These are phyloP conservation scores for Sarcoramphus papa DNA, from an alignment of 2,797 vertebrate species.

Conservation along the genomic window DNA sequence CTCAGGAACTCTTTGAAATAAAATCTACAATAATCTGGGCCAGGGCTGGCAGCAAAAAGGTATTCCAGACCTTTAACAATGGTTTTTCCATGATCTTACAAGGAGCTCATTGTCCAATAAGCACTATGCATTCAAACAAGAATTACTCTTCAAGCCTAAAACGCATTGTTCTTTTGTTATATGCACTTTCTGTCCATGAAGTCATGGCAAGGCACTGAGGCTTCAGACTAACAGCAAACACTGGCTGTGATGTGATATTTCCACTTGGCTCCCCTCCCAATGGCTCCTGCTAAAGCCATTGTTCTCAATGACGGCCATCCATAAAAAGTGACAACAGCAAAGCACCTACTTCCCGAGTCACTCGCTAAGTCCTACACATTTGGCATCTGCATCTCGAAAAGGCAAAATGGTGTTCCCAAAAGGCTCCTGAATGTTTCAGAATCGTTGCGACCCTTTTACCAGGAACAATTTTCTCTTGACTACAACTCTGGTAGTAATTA, in stretches of 20 bases:
- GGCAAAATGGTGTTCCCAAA: not conserved
- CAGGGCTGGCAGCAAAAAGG: not conserved
- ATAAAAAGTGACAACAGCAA: not conserved
- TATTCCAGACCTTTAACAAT: conserved; percentile 9
- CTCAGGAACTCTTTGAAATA: conserved; percentile 4
- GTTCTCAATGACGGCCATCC: not conserved
- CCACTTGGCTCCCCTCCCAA: conserved; percentile 35
- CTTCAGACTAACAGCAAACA: conserved; percentile 55
- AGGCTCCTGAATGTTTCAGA: not conserved
- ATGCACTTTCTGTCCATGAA: conserved; percentile 54
- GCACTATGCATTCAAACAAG: conserved; percentile 19
- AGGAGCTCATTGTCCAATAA: conserved; percentile 49
- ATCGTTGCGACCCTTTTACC: not conserved
- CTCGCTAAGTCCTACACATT: not conserved
- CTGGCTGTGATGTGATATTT: conserved; percentile 38
- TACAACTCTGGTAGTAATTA: not conserved
- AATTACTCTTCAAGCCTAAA: conserved; percentile 39
- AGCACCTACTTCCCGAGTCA: conserved; percentile 12
- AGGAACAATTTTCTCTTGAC: not conserved
- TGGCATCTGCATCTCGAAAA: not conserved
- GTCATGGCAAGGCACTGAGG: conserved; percentile 56
- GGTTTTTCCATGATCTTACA: conserved; percentile 60
- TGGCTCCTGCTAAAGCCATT: conserved; percentile 43
- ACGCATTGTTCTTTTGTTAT: conserved; percentile 60
- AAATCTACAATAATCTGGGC: not conserved